A percentile compares a stretch with the other conserved stretches of the same genome.
phyloP scores from a whole-genome alignment of 1,140 invertebrate genomes.

The Dolichoris vasculosae region DNA sequence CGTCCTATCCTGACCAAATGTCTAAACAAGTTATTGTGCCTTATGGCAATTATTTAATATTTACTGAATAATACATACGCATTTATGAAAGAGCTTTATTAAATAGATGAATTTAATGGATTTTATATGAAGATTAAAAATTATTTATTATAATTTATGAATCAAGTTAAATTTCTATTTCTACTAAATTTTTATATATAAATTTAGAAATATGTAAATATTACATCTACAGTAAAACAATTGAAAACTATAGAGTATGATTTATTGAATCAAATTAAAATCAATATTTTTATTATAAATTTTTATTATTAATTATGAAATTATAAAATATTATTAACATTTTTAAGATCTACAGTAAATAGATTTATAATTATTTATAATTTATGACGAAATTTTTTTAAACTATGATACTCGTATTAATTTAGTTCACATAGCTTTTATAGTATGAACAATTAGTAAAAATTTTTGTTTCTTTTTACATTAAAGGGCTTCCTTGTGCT shows the following conservation, averaged over 20 bases:
- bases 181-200: not conserved
- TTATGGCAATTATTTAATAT: slow-evolving; percentile 42
- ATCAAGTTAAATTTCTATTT: slow-evolving; percentile 19
- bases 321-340: not conserved
- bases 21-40: slow-evolving; percentile 41
- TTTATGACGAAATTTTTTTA: not conserved
- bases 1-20: slow-evolving; percentile 54
- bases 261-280: not conserved
- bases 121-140: not conserved
- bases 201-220: not conserved
- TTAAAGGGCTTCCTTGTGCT: slow-evolving; percentile 35
- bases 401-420: not conserved
- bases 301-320: not conserved
- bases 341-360: too few species aligned
- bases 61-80: slow-evolving; percentile 32
- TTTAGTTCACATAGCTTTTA: not conserved
- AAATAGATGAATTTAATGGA: slow-evolving; percentile 23
- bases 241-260: not conserved
- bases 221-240: not conserved
- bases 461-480: not conserved
- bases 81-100: not conserved
- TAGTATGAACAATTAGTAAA: not conserved
- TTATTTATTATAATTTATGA: slow-evolving; percentile 35
- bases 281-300: slow-evolving; percentile 7
- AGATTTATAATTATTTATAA: not conserved